Percentiles rank a stretch among this genome's conserved stretches.
These are phyloP conservation scores for Lottia gigantea DNA, from an alignment of 2,888 invertebrate genomes.

Conservation along the genomic window DNA sequence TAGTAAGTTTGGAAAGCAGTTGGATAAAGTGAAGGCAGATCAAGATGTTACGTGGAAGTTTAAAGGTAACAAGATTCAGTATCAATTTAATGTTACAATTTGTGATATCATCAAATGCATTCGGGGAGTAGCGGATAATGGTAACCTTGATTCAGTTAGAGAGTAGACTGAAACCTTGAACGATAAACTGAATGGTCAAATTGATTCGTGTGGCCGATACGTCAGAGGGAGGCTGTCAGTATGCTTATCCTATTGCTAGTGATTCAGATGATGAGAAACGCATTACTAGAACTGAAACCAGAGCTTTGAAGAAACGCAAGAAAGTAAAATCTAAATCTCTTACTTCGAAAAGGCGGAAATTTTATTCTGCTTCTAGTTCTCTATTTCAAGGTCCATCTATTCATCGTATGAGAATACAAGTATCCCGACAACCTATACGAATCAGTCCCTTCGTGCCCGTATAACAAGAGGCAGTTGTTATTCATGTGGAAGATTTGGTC, in stretches of 20 bases:
- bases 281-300: not conserved
- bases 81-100: not conserved
- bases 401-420: too few relatives aligned
- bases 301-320: too few relatives aligned
- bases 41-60: not conserved
- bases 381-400: too few relatives aligned
- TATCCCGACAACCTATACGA: too few relatives aligned
- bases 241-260: not conserved
- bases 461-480: too few relatives aligned
- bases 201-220: not conserved
- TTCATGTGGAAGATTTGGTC: too few relatives aligned
- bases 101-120: not conserved
- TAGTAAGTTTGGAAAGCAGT: not conserved
- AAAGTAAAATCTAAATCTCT: too few relatives aligned
- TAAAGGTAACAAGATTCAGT: not conserved
- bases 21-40: conserved; percentile 4
- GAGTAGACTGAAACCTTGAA: not conserved
- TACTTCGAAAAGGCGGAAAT: too few relatives aligned
- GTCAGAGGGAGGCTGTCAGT: not conserved
- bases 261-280: not conserved
- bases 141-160: not conserved
- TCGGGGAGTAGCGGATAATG: not conserved
- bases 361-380: too few relatives aligned
- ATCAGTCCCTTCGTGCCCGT: too few relatives aligned
- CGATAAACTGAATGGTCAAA: not conserved